phyloP scores from a whole-genome alignment of 2,797 vertebrate genomes.

The Delichon dasypus region DNA sequence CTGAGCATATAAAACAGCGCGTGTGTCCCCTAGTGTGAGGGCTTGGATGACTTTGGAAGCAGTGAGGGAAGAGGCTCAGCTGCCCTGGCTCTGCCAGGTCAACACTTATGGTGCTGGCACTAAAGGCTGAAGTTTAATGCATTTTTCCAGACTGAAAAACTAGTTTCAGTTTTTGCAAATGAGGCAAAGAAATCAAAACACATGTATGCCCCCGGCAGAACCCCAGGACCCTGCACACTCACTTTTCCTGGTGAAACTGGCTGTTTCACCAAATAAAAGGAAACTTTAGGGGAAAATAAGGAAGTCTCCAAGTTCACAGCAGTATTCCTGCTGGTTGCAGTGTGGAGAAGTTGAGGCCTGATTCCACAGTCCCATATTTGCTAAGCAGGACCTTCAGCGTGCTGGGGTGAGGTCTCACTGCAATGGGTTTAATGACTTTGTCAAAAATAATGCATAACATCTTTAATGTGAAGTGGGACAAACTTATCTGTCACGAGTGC shows the following conservation, averaged over 20 bases:
- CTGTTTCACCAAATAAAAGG: background rate
- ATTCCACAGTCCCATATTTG: background rate
- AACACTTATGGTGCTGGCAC: background rate
- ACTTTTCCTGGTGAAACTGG: background rate
- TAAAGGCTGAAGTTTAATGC: background rate
- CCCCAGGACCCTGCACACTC: background rate
- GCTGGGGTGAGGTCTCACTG: background rate
- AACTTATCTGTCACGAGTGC: slow-evolving; percentile 19
- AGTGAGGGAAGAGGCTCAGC: background rate
- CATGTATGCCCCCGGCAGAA: background rate
- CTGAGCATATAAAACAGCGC: fast-evolving
- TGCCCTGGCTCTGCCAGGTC: background rate
- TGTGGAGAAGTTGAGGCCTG: background rate
- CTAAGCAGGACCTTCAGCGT: background rate
- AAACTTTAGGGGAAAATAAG: background rate
- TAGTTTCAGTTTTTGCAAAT: background rate
- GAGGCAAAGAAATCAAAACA: background rate
- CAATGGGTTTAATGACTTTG: background rate
- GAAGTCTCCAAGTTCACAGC: background rate
- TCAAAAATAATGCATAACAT: slow-evolving; percentile 28
- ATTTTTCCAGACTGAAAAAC: background rate
- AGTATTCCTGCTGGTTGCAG: background rate
- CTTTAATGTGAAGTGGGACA: slow-evolving; percentile 9
- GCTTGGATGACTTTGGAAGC: background rate
- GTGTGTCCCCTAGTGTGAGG: fast-evolving